Percentiles rank a stretch among this genome's conserved stretches.
phyloP scores from a whole-genome alignment of 1,140 invertebrate species.

The Cataglyphis hispanica region DNA sequence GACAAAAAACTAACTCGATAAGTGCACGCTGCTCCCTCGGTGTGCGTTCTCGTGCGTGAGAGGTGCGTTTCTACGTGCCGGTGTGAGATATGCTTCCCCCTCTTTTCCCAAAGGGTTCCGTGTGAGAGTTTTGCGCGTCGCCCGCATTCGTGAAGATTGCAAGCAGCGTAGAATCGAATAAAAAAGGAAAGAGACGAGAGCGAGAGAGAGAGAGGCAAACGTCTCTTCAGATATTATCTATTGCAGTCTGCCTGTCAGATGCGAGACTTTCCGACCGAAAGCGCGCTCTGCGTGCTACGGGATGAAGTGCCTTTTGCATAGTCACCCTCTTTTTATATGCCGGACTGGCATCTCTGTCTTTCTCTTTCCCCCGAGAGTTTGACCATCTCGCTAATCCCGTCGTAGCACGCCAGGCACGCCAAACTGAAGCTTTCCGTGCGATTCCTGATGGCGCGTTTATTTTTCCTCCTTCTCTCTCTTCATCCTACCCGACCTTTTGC shows the following conservation, averaged over 20 bases:
- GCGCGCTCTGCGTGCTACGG: conserved; percentile 65
- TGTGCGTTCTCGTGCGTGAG: conserved; percentile 15
- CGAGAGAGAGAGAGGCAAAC: conserved; percentile 40
- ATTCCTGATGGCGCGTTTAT: conserved; percentile 65
- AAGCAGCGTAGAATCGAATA: conserved; percentile 55
- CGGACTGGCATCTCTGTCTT: conserved; percentile 38
- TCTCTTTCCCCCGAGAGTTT: conserved; percentile 26
- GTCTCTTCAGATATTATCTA: conserved; percentile 78
- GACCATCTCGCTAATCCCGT: conserved; percentile 74
- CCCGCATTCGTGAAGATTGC: conserved; percentile 37
- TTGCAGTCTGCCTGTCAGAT: conserved; percentile 76
- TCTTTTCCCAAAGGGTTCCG: conserved; percentile 16
- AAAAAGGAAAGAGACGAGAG: conserved; percentile 33
- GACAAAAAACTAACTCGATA: conserved; percentile 85
- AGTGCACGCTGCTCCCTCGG: conserved; percentile 74
- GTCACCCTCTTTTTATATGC: conserved; percentile 72
- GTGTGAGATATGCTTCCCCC: conserved; percentile 10
- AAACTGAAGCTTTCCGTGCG: conserved; percentile 74
- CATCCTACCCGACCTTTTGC: conserved; percentile 32
- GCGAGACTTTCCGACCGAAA: conserved; percentile 65
- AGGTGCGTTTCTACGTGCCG: conserved; percentile 15
- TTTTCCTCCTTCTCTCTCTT: conserved; percentile 42
- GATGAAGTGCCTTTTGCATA: conserved; percentile 76
- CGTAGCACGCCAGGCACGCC: conserved; percentile 73
- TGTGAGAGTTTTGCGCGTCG: conserved; percentile 19